A percentile compares a stretch with the other conserved stretches of the same genome.
These are phyloP conservation scores for Cepaea nemoralis DNA, from an alignment of 1,140 invertebrate species.

Conservation along the genomic window DNA sequence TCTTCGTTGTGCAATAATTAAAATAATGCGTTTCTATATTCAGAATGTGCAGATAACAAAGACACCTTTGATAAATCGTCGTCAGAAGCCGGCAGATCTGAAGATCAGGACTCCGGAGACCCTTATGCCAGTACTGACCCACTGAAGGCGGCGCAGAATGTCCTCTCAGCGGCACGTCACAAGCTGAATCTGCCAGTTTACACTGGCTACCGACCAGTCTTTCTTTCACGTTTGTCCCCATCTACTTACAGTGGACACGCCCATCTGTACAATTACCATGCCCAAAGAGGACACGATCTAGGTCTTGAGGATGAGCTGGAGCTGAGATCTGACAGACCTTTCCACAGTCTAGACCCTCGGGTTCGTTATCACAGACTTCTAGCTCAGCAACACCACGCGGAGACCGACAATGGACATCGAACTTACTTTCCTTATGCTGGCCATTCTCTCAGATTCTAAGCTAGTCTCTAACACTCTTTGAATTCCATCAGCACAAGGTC, in stretches of 20 bases:
- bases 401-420: slow-evolving; percentile 23
- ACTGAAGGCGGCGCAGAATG: slow-evolving; percentile 48
- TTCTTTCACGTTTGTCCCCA: slow-evolving; percentile 21
- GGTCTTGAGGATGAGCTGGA: slow-evolving; percentile 54
- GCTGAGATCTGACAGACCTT: slow-evolving; percentile 56
- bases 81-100: background rate
- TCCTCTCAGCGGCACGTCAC: slow-evolving; percentile 55
- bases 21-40: background rate
- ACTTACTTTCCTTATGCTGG: slow-evolving; percentile 45
- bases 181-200: slow-evolving; percentile 48
- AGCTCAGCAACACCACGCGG: background rate
- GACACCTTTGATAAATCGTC: background rate
- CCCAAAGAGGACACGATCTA: slow-evolving; percentile 53
- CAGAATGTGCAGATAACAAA: background rate
- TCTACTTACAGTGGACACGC: background rate
- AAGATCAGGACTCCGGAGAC: background rate
- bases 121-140: slow-evolving; percentile 24
- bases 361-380: slow-evolving; percentile 28
- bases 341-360: slow-evolving; percentile 55
- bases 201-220: slow-evolving; percentile 2
- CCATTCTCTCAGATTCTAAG: slow-evolving; percentile 24
- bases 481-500: no score
- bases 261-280: background rate
- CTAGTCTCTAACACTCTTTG: no score
- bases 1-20: no score